phyloP scores from a whole-genome alignment of 1,140 invertebrate genomes.

The Semibalanus balanoides region DNA sequence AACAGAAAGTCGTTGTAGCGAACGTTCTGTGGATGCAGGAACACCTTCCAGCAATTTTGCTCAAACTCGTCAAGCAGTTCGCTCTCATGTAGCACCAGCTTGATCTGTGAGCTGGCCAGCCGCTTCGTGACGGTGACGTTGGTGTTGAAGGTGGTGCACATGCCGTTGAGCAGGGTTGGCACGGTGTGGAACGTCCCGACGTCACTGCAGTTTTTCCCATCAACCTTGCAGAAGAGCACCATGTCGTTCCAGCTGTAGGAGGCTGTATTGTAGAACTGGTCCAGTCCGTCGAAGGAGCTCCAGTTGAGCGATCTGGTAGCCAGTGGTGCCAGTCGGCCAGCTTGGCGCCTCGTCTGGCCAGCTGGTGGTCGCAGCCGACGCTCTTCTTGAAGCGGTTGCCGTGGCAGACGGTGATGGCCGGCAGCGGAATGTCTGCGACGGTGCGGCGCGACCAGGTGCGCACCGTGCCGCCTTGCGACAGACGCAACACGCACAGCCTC shows the following conservation, averaged over 20 bases:
- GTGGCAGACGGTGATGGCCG: slow-evolving; percentile 4
- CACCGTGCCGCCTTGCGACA: background rate
- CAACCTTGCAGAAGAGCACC: background rate
- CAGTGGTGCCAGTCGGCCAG: background rate
- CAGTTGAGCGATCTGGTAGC: background rate
- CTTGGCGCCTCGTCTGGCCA: background rate
- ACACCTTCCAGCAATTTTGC: background rate
- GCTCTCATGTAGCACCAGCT: background rate
- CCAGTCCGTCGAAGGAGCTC: background rate
- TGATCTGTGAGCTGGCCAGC: background rate
- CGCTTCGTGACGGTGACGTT: background rate
- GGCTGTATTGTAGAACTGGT: background rate
- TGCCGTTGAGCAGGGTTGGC: background rate
- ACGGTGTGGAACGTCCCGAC: background rate
- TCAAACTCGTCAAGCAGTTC: background rate
- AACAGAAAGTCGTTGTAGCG: background rate
- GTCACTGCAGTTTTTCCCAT: background rate
- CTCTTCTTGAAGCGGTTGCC: background rate
- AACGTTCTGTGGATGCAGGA: background rate
- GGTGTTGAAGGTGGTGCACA: background rate
- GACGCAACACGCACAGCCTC: background rate
- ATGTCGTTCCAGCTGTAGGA: background rate
- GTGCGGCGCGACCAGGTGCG: background rate
- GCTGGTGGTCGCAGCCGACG: background rate
- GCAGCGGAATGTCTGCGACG: background rate